A percentile compares a stretch with the other conserved stretches of the same genome.
Evolutionary conservation across 2,113 vertebrate genomes (phyloP).

Genomic region (Cavia aperea): DNA sequence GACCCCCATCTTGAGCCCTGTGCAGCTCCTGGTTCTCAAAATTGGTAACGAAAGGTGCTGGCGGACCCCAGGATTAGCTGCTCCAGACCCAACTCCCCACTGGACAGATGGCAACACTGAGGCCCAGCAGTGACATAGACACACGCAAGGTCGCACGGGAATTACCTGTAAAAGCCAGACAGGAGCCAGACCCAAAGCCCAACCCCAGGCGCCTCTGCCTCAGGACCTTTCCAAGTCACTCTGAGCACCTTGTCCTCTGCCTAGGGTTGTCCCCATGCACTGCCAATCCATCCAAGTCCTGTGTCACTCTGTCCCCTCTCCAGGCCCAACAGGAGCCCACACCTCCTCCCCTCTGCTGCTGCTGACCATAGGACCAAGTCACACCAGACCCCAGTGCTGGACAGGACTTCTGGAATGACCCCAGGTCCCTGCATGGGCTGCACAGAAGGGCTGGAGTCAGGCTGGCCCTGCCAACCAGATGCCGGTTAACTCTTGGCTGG

Average conservation of each 20-base stretch:
- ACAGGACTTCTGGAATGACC: neutral
- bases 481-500: neutral
- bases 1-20: constrained; percentile 55
- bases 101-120: constrained; percentile 16
- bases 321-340: neutral
- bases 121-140: neutral
- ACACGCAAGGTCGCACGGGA: neutral
- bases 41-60: neutral
- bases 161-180: neutral
- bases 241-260: neutral
- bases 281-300: neutral
- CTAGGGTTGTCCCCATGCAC: neutral
- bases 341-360: neutral
- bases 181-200: neutral
- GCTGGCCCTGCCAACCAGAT: neutral
- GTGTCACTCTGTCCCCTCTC: neutral
- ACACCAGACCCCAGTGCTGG: neutral
- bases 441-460: neutral
- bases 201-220: neutral
- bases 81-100: neutral
- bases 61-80: neutral
- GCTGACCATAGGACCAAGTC: neutral
- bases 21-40: neutral
- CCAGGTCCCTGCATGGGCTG: neutral
- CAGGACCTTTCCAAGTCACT: neutral